These are phyloP conservation scores for Darevskia nairensis DNA, from an alignment of 2,797 vertebrate genomes.

Conservation along the genomic window DNA sequence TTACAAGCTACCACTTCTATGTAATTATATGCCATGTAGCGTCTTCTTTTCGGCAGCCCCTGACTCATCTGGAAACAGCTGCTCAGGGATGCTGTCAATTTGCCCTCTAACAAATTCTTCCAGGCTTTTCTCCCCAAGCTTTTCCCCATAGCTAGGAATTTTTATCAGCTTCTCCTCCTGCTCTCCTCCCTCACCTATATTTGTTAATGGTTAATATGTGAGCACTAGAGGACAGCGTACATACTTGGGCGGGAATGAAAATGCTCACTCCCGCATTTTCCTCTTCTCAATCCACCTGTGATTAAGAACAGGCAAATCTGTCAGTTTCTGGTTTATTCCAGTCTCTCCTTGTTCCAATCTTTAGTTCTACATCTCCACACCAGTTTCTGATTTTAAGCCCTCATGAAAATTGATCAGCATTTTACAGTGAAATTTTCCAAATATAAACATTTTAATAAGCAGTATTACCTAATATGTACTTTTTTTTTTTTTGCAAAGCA, in stretches of 20 bases:
- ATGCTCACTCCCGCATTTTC: neutral
- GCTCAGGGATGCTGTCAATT: neutral
- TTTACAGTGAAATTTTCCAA: too few relatives aligned
- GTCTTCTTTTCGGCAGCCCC: neutral
- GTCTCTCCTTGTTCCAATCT: too few relatives aligned
- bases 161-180: neutral
- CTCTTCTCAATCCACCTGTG: too few relatives aligned
- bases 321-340: too few relatives aligned
- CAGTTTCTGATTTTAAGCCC: too few relatives aligned
- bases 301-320: too few relatives aligned
- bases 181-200: neutral
- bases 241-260: neutral
- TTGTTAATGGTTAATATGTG: neutral
- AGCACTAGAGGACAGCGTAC: neutral
- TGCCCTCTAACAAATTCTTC: neutral
- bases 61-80: slow-evolving; percentile 26
- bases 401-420: too few relatives aligned
- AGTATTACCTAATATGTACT: too few relatives aligned
- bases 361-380: too few relatives aligned
- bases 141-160: neutral
- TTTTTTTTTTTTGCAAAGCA: too few relatives aligned
- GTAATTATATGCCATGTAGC: slow-evolving; percentile 2
- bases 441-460: too few relatives aligned
- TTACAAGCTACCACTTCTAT: neutral
- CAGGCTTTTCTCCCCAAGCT: neutral